Evolutionary conservation across 2,888 invertebrate species (phyloP), one percentile per base, ranked within the genome.

Genomic region (Ormia ochracea): DNA sequence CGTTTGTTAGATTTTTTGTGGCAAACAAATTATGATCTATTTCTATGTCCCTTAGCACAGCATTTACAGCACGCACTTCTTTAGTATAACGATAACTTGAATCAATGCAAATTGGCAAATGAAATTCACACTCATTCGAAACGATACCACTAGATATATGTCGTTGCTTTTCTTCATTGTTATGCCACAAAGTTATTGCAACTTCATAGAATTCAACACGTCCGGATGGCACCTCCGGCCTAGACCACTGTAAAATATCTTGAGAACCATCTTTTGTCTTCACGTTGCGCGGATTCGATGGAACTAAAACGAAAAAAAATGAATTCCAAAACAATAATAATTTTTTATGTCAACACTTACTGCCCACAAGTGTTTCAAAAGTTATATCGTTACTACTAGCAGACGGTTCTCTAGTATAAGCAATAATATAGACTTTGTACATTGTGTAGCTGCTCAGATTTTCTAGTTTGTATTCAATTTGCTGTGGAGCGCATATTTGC

Each of bases 321-420:
- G 38, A 68, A 12, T 68, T 21, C 21, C 12, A 1, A 7, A 19
- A 54, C 19, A 21, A 61, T 12, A 10, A 6, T 21, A 31, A n/a
- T 54, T 3, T 19, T 7, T 33, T 28, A 14, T 23, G 2, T 1
- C 9, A 26, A 28, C n/a, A 86, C 86, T 84, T 83, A 89, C 89
- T 84, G 84, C 94, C 94, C 80, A 94, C 93, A 77, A 91, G 90
- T 0, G 94, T 94, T 41, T 90, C 88, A 0, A 92, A 89, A 79
- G 88, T 87, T 43, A 93, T 89, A 0, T 91, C 89, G 82, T 90
- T 89, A 59, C 92, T 91, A 12, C 89, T 87, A 21, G 90, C 86
- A 1, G 96, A 96, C 85, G 94, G 94, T 38, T 90, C 88, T 0
- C 91, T 90, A 0, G 95, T 96, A 85, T 94, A 95, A 0, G 96